Conservation (phyloP, 1,140 invertebrate species). For the Nilaparvata lugens region DNA sequence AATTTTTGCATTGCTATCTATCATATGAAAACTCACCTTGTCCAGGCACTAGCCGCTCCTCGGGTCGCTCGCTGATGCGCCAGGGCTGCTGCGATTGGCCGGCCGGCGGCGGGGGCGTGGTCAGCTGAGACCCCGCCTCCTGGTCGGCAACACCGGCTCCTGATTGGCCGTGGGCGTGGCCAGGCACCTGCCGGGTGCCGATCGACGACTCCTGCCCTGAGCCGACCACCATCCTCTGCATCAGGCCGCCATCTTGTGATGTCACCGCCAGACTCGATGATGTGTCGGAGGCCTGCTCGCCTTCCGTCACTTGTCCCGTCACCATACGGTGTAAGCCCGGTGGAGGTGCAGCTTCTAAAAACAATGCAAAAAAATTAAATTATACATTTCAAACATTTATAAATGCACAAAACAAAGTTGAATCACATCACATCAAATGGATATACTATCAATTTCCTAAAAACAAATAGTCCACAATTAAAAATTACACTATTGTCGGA, state of each 20-base stretch:
- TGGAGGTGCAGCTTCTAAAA: conserved; percentile 19
- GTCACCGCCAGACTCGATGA: neutral
- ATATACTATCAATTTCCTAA: too few species aligned
- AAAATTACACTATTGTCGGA: too few species aligned
- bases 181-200: neutral
- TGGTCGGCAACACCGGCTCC: too few species aligned
- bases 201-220: neutral
- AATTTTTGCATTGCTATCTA: too few species aligned
- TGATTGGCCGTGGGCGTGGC: neutral
- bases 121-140: too few species aligned
- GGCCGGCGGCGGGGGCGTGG: too few species aligned
- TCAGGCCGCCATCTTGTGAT: neutral
- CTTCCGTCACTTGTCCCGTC: conserved; percentile 23
- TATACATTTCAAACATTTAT: too few species aligned
- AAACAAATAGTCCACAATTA: too few species aligned
- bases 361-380: too few species aligned
- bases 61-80: neutral
- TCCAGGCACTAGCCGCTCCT: conserved; percentile 17
- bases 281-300: neutral
- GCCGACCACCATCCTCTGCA: conserved; percentile 15
- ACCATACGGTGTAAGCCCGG: conserved; percentile 27
- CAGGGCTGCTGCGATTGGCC: too few species aligned
- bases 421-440: too few species aligned
- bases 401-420: too few species aligned
- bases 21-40: conserved; percentile 21